These are phyloP conservation scores for Enteromius trimaculatus DNA, from an alignment of 2,797 vertebrate genomes.

Conservation along the genomic window DNA sequence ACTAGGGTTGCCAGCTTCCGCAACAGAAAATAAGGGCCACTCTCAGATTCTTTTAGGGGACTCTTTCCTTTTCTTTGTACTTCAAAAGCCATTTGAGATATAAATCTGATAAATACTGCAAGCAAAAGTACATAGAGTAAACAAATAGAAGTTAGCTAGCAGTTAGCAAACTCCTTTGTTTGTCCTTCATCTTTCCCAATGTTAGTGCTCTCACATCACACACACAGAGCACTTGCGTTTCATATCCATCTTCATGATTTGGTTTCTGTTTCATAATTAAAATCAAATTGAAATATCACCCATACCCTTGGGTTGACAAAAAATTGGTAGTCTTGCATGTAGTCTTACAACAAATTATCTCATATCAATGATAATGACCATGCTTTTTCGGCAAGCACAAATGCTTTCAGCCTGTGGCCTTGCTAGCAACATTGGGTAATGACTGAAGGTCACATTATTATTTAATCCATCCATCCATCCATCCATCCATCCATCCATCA, in stretches of 20 bases:
- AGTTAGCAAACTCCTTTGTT: not conserved
- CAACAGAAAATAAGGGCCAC: not conserved
- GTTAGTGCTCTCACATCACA: not conserved
- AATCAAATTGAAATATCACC: not conserved
- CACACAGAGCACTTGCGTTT: not conserved
- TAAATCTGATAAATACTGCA: not conserved
- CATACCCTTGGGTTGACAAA: not conserved
- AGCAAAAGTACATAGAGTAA: not conserved
- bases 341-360: constrained; percentile 2
- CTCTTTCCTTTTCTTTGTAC: not conserved
- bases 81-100: not conserved
- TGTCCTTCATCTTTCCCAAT: not conserved
- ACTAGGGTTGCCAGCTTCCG: not conserved
- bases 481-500: not conserved
- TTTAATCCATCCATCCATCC: constrained; percentile 15
- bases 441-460: constrained; percentile 14
- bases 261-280: not conserved
- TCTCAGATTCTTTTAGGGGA: not conserved
- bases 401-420: constrained; percentile 21
- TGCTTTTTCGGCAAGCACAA: constrained; percentile 8
- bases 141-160: not conserved
- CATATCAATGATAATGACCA: constrained; percentile 31
- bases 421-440: not conserved
- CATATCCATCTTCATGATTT: not conserved
- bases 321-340: not conserved